Evolutionary conservation across 2,113 vertebrate species (phyloP).

Genomic region (Bungarus multicinctus): DNA sequence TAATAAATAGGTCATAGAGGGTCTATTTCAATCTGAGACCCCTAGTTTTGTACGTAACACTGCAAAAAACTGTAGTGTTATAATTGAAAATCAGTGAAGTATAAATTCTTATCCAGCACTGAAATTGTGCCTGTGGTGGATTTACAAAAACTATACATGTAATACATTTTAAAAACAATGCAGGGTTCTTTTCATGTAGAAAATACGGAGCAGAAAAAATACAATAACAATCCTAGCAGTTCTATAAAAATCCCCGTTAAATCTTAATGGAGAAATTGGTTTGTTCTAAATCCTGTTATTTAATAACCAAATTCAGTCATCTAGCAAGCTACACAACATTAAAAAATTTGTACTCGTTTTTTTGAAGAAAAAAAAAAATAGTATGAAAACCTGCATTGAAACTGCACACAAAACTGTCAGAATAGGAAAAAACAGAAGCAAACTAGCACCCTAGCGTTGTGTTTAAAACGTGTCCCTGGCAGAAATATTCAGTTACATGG

Average conservation of each 20-base stretch:
- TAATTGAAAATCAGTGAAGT: constrained; percentile 68
- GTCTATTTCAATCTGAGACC: constrained; percentile 54
- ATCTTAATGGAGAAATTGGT: constrained; percentile 61
- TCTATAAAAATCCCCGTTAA: constrained; percentile 46
- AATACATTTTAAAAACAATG: constrained; percentile 32
- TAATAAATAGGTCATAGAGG: constrained; percentile 64
- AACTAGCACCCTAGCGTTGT: constrained; percentile 46
- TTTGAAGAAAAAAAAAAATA: background rate
- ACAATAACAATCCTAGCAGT: constrained; percentile 35
- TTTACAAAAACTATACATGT: constrained; percentile 47
- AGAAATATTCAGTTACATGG: constrained; percentile 59
- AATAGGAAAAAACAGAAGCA: constrained; percentile 55
- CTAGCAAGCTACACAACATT: constrained; percentile 59
- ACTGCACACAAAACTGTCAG: constrained; percentile 49
- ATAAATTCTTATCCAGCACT: constrained; percentile 63
- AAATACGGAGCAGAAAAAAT: constrained; percentile 48
- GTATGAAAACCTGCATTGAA: constrained; percentile 45
- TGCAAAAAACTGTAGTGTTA: constrained; percentile 60
- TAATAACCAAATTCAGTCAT: constrained; percentile 63
- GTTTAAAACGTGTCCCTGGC: constrained; percentile 46
- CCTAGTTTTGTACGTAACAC: constrained; percentile 51
- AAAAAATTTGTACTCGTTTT: constrained; percentile 42
- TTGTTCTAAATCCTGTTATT: constrained; percentile 61
- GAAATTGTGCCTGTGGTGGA: constrained; percentile 54
- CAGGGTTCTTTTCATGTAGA: constrained; percentile 38